Percentiles rank a stretch among this genome's conserved stretches.
Evolutionary conservation across 2,888 invertebrate genomes (phyloP).

Genomic region (Saturnia pavonia): DNA sequence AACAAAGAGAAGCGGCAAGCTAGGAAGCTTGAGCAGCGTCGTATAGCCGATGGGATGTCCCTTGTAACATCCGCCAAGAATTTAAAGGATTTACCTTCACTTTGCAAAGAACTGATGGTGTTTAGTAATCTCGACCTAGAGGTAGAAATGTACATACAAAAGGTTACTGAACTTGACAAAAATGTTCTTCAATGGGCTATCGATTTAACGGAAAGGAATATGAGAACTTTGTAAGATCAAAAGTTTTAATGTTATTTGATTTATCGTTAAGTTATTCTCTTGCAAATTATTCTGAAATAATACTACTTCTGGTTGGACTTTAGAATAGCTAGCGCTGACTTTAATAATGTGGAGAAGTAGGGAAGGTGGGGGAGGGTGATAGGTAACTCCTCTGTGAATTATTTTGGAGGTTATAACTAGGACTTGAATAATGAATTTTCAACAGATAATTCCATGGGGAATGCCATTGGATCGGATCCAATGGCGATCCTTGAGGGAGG

Average conservation of each 20-base stretch:
- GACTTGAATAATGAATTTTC: too few species aligned
- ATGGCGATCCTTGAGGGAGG: too few species aligned
- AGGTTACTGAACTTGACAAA: conserved; percentile 80
- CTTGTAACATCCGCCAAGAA: conserved; percentile 84
- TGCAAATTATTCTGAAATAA: too few species aligned
- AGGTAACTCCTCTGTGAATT: too few species aligned
- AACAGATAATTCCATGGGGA: too few species aligned
- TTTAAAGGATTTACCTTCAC: conserved; percentile 80
- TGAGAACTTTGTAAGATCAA: conserved; percentile 86
- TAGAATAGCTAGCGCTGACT: too few species aligned
- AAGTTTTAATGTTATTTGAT: not conserved
- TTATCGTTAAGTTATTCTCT: too few species aligned
- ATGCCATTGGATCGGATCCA: too few species aligned
- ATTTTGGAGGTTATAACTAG: too few species aligned
- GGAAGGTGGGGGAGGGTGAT: too few species aligned
- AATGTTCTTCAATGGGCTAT: conserved; percentile 86
- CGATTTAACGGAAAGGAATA: conserved; percentile 88
- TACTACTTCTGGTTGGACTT: too few species aligned
- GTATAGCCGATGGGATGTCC: conserved; percentile 82
- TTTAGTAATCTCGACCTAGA: conserved; percentile 83
- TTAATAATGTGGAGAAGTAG: too few species aligned
- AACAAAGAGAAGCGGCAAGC: conserved; percentile 84
- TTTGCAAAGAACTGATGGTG: conserved; percentile 83
- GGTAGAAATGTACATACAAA: conserved; percentile 83
- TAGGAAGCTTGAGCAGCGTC: conserved; percentile 82